Conservation (phyloP, 2,888 invertebrate species). For the Mesopsocus fuscifrons region DNA sequence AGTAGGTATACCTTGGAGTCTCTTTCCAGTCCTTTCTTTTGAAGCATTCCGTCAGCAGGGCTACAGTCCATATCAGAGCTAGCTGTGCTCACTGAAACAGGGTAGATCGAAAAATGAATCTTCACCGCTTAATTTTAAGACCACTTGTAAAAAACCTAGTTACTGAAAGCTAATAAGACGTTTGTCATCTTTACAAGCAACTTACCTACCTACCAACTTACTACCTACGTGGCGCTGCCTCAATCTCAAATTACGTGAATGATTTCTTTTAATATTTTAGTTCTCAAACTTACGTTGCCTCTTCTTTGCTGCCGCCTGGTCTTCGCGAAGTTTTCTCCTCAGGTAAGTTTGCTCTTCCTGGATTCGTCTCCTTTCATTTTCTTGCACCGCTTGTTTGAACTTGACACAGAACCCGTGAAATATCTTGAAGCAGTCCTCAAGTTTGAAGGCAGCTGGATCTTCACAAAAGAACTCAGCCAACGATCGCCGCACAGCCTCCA, state of each 20-base stretch:
- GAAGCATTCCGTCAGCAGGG: constrained; percentile 35
- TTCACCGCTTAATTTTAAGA: too few species aligned
- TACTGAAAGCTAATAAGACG: too few species aligned
- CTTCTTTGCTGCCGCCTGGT: constrained; percentile 41
- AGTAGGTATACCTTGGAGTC: neutral
- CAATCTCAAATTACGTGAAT: too few species aligned
- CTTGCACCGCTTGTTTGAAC: constrained; percentile 63
- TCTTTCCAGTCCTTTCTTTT: constrained; percentile 11
- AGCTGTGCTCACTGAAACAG: constrained; percentile 41
- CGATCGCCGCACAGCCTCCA: constrained; percentile 59
- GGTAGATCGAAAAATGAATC: too few species aligned
- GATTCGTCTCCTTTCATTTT: constrained; percentile 63
- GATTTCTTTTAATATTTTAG: too few species aligned
- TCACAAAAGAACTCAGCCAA: constrained; percentile 90
- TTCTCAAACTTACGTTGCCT: constrained; percentile 38
- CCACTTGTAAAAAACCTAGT: too few species aligned
- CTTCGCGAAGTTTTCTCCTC: constrained; percentile 52
- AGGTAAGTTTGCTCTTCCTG: constrained; percentile 76
- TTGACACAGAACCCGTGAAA: constrained; percentile 76
- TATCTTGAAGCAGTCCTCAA: constrained; percentile 86
- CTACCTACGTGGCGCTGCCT: too few species aligned
- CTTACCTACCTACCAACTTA: too few species aligned
- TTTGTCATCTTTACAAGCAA: too few species aligned
- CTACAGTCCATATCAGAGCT: constrained; percentile 54
- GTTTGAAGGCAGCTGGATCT: constrained; percentile 68